phyloP scores from a whole-genome alignment of 2,888 invertebrate genomes.

The Lasioglossum villosulum region DNA sequence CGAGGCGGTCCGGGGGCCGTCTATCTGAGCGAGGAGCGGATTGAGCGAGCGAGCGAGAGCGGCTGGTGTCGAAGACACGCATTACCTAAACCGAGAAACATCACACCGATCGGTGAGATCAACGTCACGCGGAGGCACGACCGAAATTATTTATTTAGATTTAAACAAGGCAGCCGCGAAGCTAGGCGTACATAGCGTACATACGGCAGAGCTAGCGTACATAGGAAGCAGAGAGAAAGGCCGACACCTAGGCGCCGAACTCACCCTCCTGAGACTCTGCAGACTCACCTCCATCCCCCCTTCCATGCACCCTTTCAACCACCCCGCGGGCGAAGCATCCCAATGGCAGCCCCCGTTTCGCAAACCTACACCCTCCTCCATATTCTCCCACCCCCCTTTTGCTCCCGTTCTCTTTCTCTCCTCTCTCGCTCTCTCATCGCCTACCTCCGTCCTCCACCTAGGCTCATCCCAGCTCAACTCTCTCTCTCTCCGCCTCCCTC shows the following conservation, averaged over 20 bases:
- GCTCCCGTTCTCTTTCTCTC: constrained; percentile 67
- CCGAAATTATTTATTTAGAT: constrained; percentile 78
- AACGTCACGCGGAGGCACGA: constrained; percentile 52
- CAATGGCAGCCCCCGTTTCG: constrained; percentile 78
- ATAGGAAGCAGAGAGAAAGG: constrained; percentile 74
- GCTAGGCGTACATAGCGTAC: constrained; percentile 37
- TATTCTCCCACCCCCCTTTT: constrained; percentile 52
- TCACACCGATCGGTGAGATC: constrained; percentile 67
- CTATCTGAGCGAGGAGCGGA: not conserved
- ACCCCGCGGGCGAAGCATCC: constrained; percentile 75
- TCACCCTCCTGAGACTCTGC: constrained; percentile 83
- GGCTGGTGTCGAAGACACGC: constrained; percentile 41
- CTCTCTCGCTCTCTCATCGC: constrained; percentile 30
- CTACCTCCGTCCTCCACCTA: constrained; percentile 62
- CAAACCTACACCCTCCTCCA: constrained; percentile 76
- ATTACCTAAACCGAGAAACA: constrained; percentile 52
- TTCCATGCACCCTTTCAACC: constrained; percentile 61
- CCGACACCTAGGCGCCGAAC: constrained; percentile 85
- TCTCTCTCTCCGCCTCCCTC: constrained; percentile 52
- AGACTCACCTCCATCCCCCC: constrained; percentile 82
- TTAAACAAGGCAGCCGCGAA: constrained; percentile 68
- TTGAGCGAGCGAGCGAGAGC: not conserved
- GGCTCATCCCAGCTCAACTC: not conserved
- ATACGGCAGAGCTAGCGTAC: constrained; percentile 37
- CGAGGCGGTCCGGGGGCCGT: not conserved